A percentile compares a stretch with the other conserved stretches of the same genome.
Conservation (phyloP, 2,888 invertebrate genomes). For the Abscondita cerata region DNA sequence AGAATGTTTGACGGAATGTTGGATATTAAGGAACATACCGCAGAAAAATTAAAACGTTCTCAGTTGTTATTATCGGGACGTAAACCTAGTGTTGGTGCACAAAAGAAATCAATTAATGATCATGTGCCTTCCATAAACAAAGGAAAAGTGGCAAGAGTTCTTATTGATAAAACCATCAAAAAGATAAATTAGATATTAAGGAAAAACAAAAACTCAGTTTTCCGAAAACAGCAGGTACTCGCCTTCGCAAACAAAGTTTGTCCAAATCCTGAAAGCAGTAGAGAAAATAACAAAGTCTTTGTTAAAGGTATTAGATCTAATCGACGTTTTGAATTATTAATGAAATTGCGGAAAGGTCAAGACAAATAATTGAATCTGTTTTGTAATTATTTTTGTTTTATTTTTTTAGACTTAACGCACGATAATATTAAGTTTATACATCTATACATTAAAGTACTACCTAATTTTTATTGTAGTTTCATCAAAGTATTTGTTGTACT, state of each 20-base stretch:
- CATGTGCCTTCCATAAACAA: too few species aligned
- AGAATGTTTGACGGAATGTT: constrained; percentile 72
- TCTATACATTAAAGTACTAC: constrained; percentile 13
- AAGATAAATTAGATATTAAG: neutral
- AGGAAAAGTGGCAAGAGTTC: too few species aligned
- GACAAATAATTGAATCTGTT: constrained; percentile 21
- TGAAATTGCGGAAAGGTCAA: constrained; percentile 66
- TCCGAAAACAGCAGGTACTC: constrained; percentile 39
- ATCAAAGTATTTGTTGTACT: constrained; percentile 85
- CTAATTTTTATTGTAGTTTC: constrained; percentile 69
- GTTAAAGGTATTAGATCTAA: constrained; percentile 75
- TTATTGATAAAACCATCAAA: too few species aligned
- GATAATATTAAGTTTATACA: too few species aligned
- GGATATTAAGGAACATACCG: constrained; percentile 68
- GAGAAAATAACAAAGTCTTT: constrained; percentile 52
- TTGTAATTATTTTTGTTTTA: constrained; percentile 3
- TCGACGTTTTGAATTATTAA: constrained; percentile 74
- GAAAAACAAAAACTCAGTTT: neutral
- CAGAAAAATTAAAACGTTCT: constrained; percentile 60
- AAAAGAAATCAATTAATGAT: constrained; percentile 2
- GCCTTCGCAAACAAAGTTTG: constrained; percentile 44
- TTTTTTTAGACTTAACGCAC: neutral
- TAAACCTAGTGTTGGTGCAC: constrained; percentile 37
- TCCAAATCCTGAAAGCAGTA: constrained; percentile 25
- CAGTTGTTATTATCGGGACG: constrained; percentile 53